These are phyloP conservation scores for Microctenopoma stevenorrisi DNA, from an alignment of 2,797 vertebrate species.

Conservation along the genomic window DNA sequence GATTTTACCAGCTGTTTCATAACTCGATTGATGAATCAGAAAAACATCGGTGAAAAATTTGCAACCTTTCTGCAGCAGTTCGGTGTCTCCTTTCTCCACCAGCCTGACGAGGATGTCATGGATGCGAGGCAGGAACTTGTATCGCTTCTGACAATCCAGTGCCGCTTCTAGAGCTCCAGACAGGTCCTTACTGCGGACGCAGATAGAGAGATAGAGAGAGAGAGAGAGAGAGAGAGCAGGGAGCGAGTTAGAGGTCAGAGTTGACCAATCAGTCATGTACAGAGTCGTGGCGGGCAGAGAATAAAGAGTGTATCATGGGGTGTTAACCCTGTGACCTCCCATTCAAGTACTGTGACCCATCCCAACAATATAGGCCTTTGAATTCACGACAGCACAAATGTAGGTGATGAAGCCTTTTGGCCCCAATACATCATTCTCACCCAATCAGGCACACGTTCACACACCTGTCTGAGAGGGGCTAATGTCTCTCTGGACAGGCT, in stretches of 20 bases:
- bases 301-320: constrained; percentile 57
- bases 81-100: constrained; percentile 90
- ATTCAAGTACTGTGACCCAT: constrained; percentile 65
- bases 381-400: constrained; percentile 73
- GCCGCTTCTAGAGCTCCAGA: constrained; percentile 84
- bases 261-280: constrained; percentile 61
- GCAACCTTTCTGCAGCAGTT: constrained; percentile 92
- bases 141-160: constrained; percentile 84
- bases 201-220: constrained; percentile 18
- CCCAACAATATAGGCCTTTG: constrained; percentile 72
- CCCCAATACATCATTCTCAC: constrained; percentile 71
- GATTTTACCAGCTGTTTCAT: too few species aligned
- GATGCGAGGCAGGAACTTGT: constrained; percentile 83
- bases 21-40: not conserved
- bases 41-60: not conserved
- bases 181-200: constrained; percentile 83
- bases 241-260: constrained; percentile 49
- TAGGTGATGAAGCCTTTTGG: constrained; percentile 74
- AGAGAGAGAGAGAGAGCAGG: constrained; percentile 22
- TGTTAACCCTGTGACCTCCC: constrained; percentile 68
- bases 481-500: constrained; percentile 72
- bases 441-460: constrained; percentile 58
- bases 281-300: constrained; percentile 58
- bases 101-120: constrained; percentile 88
- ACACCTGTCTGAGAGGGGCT: constrained; percentile 62